A percentile compares a stretch with the other conserved stretches of the same genome.
phyloP scores from a whole-genome alignment of 2,113 vertebrate genomes.

The Sebastes fasciatus region DNA sequence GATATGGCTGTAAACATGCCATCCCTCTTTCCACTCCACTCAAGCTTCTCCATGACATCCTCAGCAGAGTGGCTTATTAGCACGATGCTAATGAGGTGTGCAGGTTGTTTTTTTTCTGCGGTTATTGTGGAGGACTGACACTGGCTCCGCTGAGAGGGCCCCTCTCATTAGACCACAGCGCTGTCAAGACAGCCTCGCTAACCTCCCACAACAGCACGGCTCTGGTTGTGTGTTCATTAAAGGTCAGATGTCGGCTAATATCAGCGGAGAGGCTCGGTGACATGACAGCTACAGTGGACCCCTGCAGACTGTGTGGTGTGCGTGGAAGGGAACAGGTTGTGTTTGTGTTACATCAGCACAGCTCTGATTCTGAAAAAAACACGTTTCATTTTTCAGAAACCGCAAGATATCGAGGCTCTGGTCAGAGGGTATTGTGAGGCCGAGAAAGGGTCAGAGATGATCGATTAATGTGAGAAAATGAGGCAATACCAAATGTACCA shows the following conservation, averaged over 20 bases:
- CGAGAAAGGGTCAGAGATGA: not conserved
- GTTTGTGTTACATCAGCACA: not conserved
- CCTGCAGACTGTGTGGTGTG: constrained; percentile 12
- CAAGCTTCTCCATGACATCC: constrained; percentile 35
- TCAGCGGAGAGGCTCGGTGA: constrained; percentile 13
- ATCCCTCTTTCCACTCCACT: constrained; percentile 4
- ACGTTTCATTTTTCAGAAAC: constrained; percentile 21
- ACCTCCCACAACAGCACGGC: constrained; percentile 33
- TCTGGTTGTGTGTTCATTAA: constrained; percentile 64
- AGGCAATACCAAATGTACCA: not conserved
- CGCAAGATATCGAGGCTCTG: not conserved
- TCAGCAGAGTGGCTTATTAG: constrained; percentile 61
- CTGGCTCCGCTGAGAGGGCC: constrained; percentile 12
- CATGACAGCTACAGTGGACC: constrained; percentile 36
- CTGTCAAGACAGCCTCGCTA: constrained; percentile 52
- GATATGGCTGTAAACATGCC: constrained; percentile 44
- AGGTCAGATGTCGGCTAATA: constrained; percentile 72
- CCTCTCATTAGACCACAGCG: constrained; percentile 69
- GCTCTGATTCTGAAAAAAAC: not conserved
- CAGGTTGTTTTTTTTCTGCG: constrained; percentile 25
- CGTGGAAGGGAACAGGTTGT: not conserved
- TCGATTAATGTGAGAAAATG: constrained; percentile 28
- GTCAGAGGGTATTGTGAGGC: constrained; percentile 23
- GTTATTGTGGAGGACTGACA: constrained; percentile 56
- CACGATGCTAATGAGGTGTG: constrained; percentile 73